Base-by-base conservation (phyloP, 30 jellyfish, hydroid and myxozoan genomes). In the Rhopilema esculentum region DNA sequence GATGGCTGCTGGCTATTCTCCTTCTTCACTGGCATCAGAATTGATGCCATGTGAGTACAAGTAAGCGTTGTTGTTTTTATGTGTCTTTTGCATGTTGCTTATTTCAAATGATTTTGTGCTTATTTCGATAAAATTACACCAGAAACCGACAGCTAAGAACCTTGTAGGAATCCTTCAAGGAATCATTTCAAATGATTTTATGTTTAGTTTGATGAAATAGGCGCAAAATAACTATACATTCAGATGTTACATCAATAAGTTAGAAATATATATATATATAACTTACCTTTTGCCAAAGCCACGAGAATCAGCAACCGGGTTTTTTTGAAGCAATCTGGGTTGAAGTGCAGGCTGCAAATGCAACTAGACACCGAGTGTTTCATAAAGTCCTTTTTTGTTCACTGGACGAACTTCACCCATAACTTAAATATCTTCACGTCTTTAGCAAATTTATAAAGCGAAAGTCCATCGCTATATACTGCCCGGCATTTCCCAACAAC, bases 321-420 rank as follows among this genome's bases (percentile, higher is more conserved):
- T 40, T 40, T 40, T 40, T 27, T 27, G 50, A 67, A 67, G 50
- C 78, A 67, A 67, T 27, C 50, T 22, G 40, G 78, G 50, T 21
- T 67, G 78, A 67, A 27, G 49, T 67, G 78, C 78, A 67, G 50
- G 50, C 78, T 67, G 78, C 78, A 22, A 67, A 67, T 67, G 78
- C 78, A 67, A 27, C 78, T 67, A 25, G 23, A 67, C 78, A 49
- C 29, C 32, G 78, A 67, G 50, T 30, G 50, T 25, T 27, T 67
- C 40, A 20, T 19, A 33, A 67, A 67, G 50, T 67, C 50, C 78
- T 67, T 67, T 17, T 49, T 67, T 67, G 78, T 67, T 33, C 50
- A 27, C 78, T 67, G 78, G 50, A 67, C 78, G 78, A 67, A 67
- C 78, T 67, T 67, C 78, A 67, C 72, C 78, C 78, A 67, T 22